Percentiles rank a stretch among this genome's conserved stretches.
phyloP scores from a whole-genome alignment of 2,113 vertebrate genomes.

The Centropus bengalensis region DNA sequence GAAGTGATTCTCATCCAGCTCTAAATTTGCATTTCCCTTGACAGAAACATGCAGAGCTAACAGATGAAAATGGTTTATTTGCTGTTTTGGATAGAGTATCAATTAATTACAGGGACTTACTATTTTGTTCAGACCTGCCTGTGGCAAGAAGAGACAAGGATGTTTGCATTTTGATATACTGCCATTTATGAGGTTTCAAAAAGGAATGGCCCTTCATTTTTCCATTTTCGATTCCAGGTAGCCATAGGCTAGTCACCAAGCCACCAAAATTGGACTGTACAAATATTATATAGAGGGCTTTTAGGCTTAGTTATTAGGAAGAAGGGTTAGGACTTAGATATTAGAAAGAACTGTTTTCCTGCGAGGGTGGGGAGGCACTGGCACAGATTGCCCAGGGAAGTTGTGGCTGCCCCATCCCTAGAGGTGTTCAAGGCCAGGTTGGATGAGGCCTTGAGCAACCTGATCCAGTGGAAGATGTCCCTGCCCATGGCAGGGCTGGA shows the following conservation, averaged over 20 bases:
- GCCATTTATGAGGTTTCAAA: background rate
- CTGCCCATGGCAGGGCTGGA: too few species aligned
- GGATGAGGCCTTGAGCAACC: too few species aligned
- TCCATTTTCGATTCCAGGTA: background rate
- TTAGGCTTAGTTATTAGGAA: background rate
- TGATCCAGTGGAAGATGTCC: too few species aligned
- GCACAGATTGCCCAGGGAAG: too few species aligned
- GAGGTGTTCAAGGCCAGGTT: too few species aligned
- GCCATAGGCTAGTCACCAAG: background rate
- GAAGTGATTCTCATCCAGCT: background rate
- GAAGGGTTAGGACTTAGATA: too few species aligned
- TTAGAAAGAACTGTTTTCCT: too few species aligned
- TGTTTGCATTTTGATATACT: background rate
- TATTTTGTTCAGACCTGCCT: background rate
- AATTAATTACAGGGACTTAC: background rate
- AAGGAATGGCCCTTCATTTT: background rate
- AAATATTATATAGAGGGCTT: background rate
- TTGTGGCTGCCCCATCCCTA: too few species aligned
- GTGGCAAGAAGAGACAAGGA: background rate
- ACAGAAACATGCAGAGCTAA: background rate
- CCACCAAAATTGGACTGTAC: background rate
- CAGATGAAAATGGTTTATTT: background rate
- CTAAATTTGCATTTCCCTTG: conserved; percentile 12
- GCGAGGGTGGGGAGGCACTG: too few species aligned
- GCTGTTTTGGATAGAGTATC: background rate